A percentile compares a stretch with the other conserved stretches of the same genome.
Conservation (phyloP, 2,888 invertebrate species). For the Tachina lurida region DNA sequence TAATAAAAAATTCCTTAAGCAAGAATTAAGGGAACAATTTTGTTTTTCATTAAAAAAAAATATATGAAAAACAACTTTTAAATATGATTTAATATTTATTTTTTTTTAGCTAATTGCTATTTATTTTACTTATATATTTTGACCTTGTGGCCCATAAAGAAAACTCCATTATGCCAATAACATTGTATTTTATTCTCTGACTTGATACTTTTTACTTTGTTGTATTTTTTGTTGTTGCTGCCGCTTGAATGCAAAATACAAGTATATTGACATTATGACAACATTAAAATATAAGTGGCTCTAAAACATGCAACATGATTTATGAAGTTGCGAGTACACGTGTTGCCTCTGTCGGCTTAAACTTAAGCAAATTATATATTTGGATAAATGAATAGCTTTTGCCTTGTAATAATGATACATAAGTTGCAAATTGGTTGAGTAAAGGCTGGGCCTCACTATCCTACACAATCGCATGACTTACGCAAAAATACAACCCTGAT, state of each 20-base stretch:
- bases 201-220: neutral
- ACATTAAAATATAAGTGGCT: constrained; percentile 67
- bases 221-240: neutral
- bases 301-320: constrained; percentile 67
- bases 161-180: neutral
- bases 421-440: too few relatives aligned
- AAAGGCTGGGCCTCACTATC: too few relatives aligned
- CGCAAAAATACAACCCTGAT: too few relatives aligned
- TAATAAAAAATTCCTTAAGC: too few relatives aligned
- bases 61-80: too few relatives aligned
- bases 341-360: constrained; percentile 24
- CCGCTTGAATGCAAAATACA: constrained; percentile 46
- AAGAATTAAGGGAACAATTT: too few relatives aligned
- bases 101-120: too few relatives aligned
- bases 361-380: constrained; percentile 7
- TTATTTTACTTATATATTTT: too few relatives aligned
- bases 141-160: neutral
- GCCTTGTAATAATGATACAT: neutral
- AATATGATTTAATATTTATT: too few relatives aligned
- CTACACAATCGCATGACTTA: too few relatives aligned
- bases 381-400: neutral
- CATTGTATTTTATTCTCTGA: neutral
- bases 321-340: constrained; percentile 52
- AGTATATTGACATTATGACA: constrained; percentile 59
- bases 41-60: too few relatives aligned